phyloP scores from a whole-genome alignment of 2,888 invertebrate genomes.

The Diogma glabrata region DNA sequence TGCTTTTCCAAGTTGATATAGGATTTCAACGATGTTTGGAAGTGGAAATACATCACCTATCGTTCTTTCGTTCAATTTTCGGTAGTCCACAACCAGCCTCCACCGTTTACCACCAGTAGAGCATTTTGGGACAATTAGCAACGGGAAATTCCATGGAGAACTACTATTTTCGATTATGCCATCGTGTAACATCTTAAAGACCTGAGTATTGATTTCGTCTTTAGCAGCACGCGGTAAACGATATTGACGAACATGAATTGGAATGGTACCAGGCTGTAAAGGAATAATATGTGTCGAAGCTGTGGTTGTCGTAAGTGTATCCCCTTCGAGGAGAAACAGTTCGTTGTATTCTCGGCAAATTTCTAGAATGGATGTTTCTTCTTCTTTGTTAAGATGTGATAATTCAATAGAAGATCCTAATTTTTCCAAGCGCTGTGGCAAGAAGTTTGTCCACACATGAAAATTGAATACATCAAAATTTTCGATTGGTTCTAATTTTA shows the following conservation, averaged over 20 bases:
- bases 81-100: slow-evolving; percentile 21
- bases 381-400: too few relatives aligned
- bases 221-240: slow-evolving; percentile 12
- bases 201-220: slow-evolving; percentile 18
- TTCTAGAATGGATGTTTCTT: too few relatives aligned
- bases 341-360: too few relatives aligned
- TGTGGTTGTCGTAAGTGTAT: too few relatives aligned
- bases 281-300: too few relatives aligned
- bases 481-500: too few relatives aligned
- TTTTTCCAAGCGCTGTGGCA: too few relatives aligned
- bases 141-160: slow-evolving; percentile 18
- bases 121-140: slow-evolving; percentile 22
- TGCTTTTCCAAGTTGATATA: slow-evolving; percentile 16
- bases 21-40: slow-evolving; percentile 17
- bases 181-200: slow-evolving; percentile 6
- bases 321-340: too few relatives aligned
- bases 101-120: slow-evolving; percentile 21
- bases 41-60: slow-evolving; percentile 20
- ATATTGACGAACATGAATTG: slow-evolving; percentile 13
- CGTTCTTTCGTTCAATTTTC: slow-evolving; percentile 19
- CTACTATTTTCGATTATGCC: slow-evolving; percentile 9
- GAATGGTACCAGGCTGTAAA: background rate
- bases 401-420: too few relatives aligned
- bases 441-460: too few relatives aligned
- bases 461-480: too few relatives aligned